Percentiles rank a stretch among this genome's conserved stretches.
These are phyloP conservation scores for Heliothis subflexa DNA, from an alignment of 1,140 invertebrate genomes.

Conservation along the genomic window DNA sequence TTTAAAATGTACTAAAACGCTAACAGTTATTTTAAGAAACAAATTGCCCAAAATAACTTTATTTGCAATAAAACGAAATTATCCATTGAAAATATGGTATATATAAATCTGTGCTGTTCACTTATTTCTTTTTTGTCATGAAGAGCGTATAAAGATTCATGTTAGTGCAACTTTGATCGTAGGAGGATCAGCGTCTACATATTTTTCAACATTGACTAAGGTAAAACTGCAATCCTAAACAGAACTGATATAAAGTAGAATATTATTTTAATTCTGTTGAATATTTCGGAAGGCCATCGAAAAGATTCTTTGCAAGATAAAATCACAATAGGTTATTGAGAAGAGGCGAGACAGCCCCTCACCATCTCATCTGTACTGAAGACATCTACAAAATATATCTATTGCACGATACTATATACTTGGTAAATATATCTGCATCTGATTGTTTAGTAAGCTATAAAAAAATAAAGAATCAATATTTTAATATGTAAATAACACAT, in stretches of 20 bases:
- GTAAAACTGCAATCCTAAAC: neutral
- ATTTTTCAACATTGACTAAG: neutral
- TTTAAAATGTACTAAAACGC: too few relatives aligned
- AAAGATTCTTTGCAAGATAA: neutral
- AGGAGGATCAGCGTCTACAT: neutral
- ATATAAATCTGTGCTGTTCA: too few relatives aligned
- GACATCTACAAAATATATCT: conserved; percentile 2
- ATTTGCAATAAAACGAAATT: too few relatives aligned
- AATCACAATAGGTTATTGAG: neutral
- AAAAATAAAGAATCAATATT: conserved; percentile 9
- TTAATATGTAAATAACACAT: conserved; percentile 13
- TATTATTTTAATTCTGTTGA: neutral
- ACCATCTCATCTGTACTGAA: too few relatives aligned
- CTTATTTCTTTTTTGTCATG: too few relatives aligned
- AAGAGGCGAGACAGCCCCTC: neutral
- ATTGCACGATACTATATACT: conserved; percentile 10
- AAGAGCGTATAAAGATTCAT: too few relatives aligned
- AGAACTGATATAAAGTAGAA: neutral
- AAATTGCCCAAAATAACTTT: too few relatives aligned
- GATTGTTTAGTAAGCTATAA: conserved; percentile 24
- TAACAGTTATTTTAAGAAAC: too few relatives aligned
- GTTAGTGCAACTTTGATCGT: neutral
- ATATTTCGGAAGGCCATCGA: too few relatives aligned
- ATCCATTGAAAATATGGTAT: too few relatives aligned
- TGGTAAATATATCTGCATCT: conserved; percentile 17